Base-by-base conservation (phyloP, 1,140 invertebrate species). In the Cotesia vestalis region DNA sequence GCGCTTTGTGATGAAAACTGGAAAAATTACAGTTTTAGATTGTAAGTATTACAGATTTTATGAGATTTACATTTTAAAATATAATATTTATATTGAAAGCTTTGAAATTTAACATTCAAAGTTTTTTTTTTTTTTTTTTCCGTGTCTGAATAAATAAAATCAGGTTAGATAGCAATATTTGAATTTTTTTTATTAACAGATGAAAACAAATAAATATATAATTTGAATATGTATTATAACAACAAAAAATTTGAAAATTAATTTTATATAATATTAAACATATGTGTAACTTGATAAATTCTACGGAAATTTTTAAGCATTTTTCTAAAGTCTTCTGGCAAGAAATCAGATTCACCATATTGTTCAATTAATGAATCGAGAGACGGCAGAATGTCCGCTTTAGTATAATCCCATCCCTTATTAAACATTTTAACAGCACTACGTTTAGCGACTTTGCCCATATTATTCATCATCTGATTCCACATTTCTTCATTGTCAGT, bases 391-490 rank as follows among this genome's bases (percentile, higher is more conserved):
- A 73, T 9, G 57, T 53, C 46, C 8, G 20, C 27, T 52, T 73
- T 73, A 27, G 27, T 6, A 34, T 52, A 12, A 3, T 62, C 5
- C 51, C 66, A 73, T 4, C 36, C 66, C 20, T 27, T 11, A 17
- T 11, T 12, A 2, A 62, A 0, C 0, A 55, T 17, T 8, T 69
- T 52, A 17, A 57, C 6, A 1, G 59, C n/a, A 11, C 46, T 59
- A 12, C 55, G 59, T 55, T 69, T 59, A n/a, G 60, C 36, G 4
- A n/a, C n/a, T 9, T 73, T 27, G 34, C 51, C 63, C 51, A 73
- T 34, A 62, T 52, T 61, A n/a, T 40, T 40, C 27, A 60, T 8
- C 27, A 72, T 46, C 2, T 46, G 6, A 14, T 46, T 6, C 40
- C 66, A 66, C 20, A 69, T 4, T 52, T 57, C n/a, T 12, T 57